Percentiles rank a stretch among this genome's conserved stretches.
Evolutionary conservation across 2,797 vertebrate species (phyloP).

Genomic region (Chaenodraco wilsoni): DNA sequence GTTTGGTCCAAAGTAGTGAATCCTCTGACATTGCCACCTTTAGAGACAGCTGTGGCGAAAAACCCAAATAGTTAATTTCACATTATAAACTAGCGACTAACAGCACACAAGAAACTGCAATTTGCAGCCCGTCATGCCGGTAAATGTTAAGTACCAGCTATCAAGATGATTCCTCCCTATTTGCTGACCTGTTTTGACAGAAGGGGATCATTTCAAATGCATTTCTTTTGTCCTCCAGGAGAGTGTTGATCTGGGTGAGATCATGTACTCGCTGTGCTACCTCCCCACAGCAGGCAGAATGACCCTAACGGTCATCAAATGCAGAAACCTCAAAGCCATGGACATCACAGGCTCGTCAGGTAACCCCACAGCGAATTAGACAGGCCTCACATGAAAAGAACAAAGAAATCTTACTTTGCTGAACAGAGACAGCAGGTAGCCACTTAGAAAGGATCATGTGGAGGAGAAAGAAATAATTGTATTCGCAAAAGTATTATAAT

Average conservation of each 20-base stretch:
- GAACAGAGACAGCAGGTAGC: slow-evolving; percentile 28
- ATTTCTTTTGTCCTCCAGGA: slow-evolving; percentile 83
- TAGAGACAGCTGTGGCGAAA: background rate
- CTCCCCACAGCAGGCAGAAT: slow-evolving; percentile 97
- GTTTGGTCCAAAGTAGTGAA: background rate
- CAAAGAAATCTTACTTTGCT: slow-evolving; percentile 36
- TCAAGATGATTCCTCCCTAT: background rate
- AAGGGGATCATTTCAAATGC: slow-evolving; percentile 10
- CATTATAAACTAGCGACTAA: background rate
- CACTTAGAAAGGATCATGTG: slow-evolving; percentile 25
- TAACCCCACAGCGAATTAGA: slow-evolving; percentile 67
- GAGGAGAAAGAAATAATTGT: background rate
- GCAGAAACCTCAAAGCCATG: slow-evolving; percentile 99
- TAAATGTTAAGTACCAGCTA: background rate
- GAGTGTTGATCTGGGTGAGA: slow-evolving; percentile 96
- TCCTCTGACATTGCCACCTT: background rate
- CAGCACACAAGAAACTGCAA: background rate
- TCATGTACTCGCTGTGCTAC: slow-evolving; percentile 99
- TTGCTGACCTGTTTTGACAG: slow-evolving; percentile 4
- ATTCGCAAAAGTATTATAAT: background rate
- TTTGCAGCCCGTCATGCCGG: background rate
- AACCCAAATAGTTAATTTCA: background rate
- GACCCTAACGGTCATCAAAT: slow-evolving; percentile 99
- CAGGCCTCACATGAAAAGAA: slow-evolving; percentile 49
- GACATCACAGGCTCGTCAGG: slow-evolving; percentile 98